Percentiles rank a stretch among this genome's conserved stretches.
Conservation (phyloP, 2,797 vertebrate genomes). For the Erpetoichthys calabaricus region DNA sequence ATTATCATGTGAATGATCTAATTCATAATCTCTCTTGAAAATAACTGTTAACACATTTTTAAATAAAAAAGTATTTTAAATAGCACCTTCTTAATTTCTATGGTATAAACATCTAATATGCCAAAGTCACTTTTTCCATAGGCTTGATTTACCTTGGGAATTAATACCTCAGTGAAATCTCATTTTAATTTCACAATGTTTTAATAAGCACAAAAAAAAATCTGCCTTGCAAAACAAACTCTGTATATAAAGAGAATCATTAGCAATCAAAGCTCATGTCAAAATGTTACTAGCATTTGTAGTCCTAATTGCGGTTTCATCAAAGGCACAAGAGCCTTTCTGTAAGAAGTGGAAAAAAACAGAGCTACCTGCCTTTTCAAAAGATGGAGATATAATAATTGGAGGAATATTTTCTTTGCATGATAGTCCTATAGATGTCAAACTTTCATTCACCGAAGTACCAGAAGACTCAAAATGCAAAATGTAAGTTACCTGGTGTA, state of each 20-base stretch:
- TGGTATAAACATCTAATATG: too few species aligned
- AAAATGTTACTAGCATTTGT: slow-evolving; percentile 20
- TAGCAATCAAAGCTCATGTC: background rate
- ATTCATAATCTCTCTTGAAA: too few species aligned
- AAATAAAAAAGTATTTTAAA: too few species aligned
- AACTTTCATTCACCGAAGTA: slow-evolving; percentile 35
- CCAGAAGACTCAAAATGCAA: slow-evolving; percentile 40
- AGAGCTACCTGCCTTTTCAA: slow-evolving; percentile 37
- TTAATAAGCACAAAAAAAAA: background rate
- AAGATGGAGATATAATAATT: slow-evolving; percentile 46
- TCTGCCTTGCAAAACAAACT: background rate
- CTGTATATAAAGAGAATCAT: slow-evolving; percentile 3
- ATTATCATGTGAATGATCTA: too few species aligned
- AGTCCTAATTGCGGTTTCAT: slow-evolving; percentile 25
- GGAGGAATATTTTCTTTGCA: slow-evolving; percentile 60
- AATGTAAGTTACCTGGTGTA: slow-evolving; percentile 33
- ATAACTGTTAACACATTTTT: too few species aligned
- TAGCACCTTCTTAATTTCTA: too few species aligned
- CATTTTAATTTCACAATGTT: background rate
- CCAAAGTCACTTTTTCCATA: too few species aligned
- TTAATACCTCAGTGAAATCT: background rate
- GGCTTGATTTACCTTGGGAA: slow-evolving; percentile 4
- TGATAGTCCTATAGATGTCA: slow-evolving; percentile 35
- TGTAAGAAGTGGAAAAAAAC: slow-evolving; percentile 29
- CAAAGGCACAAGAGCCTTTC: slow-evolving; percentile 20